Evolutionary conservation across 2,113 vertebrate genomes (phyloP).

Genomic region (Hippopotamus amphibius): DNA sequence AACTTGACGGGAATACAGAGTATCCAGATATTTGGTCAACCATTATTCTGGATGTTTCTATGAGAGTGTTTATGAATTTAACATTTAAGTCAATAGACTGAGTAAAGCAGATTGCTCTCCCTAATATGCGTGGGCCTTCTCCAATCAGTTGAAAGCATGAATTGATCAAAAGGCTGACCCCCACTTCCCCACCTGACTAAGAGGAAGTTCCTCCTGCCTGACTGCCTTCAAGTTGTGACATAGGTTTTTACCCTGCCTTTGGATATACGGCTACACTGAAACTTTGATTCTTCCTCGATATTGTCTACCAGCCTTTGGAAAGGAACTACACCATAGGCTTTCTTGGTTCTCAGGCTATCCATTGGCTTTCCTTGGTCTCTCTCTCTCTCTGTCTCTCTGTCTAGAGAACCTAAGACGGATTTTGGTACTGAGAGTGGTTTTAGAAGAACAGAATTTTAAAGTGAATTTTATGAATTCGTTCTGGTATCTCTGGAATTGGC

Average conservation of each 20-base stretch:
- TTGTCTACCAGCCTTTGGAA: not conserved
- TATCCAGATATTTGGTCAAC: not conserved
- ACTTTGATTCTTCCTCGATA: not conserved
- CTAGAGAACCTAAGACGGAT: not conserved
- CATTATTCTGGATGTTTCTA: not conserved
- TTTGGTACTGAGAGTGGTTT: not conserved
- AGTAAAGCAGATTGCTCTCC: not conserved
- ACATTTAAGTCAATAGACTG: not conserved
- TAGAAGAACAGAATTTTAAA: not conserved
- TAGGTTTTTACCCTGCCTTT: not conserved
- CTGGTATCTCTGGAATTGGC: not conserved
- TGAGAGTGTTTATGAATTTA: not conserved
- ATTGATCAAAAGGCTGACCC: not conserved
- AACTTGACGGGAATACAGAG: not conserved
- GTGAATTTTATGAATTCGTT: not conserved
- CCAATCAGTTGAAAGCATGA: not conserved
- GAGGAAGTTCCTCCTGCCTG: not conserved
- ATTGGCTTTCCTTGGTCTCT: not conserved
- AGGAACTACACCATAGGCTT: not conserved
- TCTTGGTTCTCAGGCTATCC: not conserved
- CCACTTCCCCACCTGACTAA: not conserved
- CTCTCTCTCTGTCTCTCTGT: not conserved
- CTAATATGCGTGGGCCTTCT: not conserved
- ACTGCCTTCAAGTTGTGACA: not conserved
- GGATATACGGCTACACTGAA: not conserved